A percentile compares a stretch with the other conserved stretches of the same genome.
Evolutionary conservation across 1,140 invertebrate genomes (phyloP).

Genomic region (Nylanderia fulva): DNA sequence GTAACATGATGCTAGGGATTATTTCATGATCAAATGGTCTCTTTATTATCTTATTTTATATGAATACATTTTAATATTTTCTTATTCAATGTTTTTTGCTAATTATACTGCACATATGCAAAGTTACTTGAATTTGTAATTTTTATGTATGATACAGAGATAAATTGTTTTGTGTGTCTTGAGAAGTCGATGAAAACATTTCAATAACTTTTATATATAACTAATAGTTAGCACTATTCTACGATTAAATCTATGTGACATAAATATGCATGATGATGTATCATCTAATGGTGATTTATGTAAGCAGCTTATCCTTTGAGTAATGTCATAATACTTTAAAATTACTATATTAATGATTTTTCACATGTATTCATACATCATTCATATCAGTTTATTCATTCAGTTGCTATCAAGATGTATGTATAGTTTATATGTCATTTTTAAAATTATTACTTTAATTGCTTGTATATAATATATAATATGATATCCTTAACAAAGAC

Average conservation of each 20-base stretch:
- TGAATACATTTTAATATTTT: not conserved
- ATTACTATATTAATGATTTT: not conserved
- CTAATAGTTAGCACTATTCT: not conserved
- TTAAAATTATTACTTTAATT: not conserved
- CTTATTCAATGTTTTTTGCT: not conserved
- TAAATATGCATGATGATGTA: not conserved
- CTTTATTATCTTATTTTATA: constrained; percentile 1
- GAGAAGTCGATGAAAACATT: not conserved
- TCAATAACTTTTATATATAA: not conserved
- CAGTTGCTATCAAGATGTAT: not conserved
- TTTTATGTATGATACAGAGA: not conserved
- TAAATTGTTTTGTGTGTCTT: not conserved
- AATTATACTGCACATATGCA: not conserved
- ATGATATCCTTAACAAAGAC: no score
- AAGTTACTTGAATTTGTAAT: not conserved
- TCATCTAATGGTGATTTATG: not conserved
- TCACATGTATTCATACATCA: not conserved
- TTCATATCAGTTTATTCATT: no score
- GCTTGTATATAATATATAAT: not conserved
- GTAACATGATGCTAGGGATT: not conserved
- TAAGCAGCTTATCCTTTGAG: not conserved
- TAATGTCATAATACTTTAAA: constrained; percentile 6
- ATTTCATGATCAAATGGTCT: not conserved
- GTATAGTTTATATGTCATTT: not conserved
- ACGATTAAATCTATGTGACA: constrained; percentile 7